A percentile compares a stretch with the other conserved stretches of the same genome.
phyloP scores from a whole-genome alignment of 2,113 vertebrate genomes.

The Ictalurus furcatus region DNA sequence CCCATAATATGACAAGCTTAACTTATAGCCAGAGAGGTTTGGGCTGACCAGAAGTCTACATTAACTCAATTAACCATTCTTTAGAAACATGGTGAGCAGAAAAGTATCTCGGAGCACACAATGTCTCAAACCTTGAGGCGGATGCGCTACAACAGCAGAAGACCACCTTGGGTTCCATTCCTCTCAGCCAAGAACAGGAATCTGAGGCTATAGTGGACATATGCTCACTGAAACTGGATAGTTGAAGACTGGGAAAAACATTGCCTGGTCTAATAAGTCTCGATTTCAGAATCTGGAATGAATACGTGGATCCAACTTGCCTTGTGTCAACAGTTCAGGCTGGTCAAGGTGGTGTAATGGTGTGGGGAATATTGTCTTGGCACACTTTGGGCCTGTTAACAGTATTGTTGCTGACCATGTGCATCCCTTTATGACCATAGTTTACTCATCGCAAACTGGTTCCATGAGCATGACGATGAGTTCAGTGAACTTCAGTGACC shows the following conservation, averaged over 20 bases:
- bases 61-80: background rate
- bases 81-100: background rate
- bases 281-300: background rate
- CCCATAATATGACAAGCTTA: constrained; percentile 42
- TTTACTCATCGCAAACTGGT: background rate
- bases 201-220: background rate
- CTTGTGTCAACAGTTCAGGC: background rate
- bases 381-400: background rate
- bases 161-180: background rate
- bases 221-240: background rate
- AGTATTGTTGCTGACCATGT: background rate
- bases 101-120: background rate
- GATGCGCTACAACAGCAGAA: background rate
- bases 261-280: background rate
- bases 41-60: background rate
- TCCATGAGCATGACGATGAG: background rate
- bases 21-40: background rate
- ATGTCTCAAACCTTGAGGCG: background rate
- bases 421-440: background rate
- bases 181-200: background rate
- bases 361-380: background rate
- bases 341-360: background rate
- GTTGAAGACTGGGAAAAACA: background rate
- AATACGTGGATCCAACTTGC: background rate
- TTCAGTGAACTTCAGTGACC: background rate